Conservation (phyloP, 2,888 invertebrate species). For the Drosophila setosimentum region DNA sequence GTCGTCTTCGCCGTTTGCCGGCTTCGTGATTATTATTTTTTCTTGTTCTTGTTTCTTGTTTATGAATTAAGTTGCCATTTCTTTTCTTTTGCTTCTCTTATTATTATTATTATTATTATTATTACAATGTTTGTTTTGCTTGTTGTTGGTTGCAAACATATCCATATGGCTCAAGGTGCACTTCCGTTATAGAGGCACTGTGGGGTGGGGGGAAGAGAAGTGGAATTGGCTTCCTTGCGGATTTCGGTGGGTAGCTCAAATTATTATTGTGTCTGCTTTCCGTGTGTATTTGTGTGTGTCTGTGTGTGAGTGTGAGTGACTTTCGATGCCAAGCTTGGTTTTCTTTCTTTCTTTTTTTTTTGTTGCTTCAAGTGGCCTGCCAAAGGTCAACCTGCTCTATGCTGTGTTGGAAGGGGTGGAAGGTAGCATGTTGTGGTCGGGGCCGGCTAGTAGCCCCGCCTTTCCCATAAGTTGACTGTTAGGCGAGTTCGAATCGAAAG, state of each 20-base stretch:
- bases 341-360: neutral
- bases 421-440: neutral
- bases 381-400: slow-evolving; percentile 47
- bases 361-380: slow-evolving; percentile 37
- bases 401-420: neutral
- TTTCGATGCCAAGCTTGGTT: slow-evolving; percentile 8
- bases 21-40: slow-evolving; percentile 26
- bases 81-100: slow-evolving; percentile 7
- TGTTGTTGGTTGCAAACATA: slow-evolving; percentile 23
- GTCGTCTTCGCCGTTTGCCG: slow-evolving; percentile 29
- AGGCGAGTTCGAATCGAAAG: neutral
- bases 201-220: neutral
- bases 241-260: slow-evolving; percentile 36
- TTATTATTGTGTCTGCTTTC: slow-evolving; percentile 69
- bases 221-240: slow-evolving; percentile 27
- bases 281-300: slow-evolving; percentile 14
- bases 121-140: neutral
- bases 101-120: slow-evolving; percentile 21
- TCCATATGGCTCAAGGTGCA: slow-evolving; percentile 7
- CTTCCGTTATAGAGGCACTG: neutral
- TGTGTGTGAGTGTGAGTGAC: slow-evolving; percentile 18
- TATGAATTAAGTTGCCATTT: slow-evolving; percentile 48
- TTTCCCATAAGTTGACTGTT: neutral
- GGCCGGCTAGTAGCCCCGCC: neutral
- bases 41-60: slow-evolving; percentile 36